Base-by-base conservation (phyloP, 1,140 invertebrate species). In the Pantala flavescens region DNA sequence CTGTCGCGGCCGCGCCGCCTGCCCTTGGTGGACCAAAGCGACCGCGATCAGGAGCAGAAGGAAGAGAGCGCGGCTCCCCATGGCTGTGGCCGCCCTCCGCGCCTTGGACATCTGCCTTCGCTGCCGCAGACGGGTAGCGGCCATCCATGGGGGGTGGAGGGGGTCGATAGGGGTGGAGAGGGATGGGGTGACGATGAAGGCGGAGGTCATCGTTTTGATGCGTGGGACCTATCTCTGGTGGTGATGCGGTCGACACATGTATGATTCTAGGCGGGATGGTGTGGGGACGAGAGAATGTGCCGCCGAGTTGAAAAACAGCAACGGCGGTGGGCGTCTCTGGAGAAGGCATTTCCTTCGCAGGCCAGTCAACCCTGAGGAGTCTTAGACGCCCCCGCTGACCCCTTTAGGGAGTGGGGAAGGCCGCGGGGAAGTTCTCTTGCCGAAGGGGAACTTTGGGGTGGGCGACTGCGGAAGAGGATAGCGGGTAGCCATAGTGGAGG, bases 151-250 rank as follows among this genome's bases (percentile, higher is more conserved):
- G 49, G 49, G 49, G 49, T 19, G 49, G 49, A 19, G 49, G 16
- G 49, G 49, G 49, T 36, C 28, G 28, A 63, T 63, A 21, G 49
- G 49, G 49, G 49, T 63, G 49, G 16, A 63, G 49, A 63, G 49
- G n/a, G 49, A 63, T 63, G 49, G 49, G 49, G 49, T 16, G 12
- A 63, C 3, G 49, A 21, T 16, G 49, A 63, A 21, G 49, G n/a
- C 16, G 49, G 49, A 63, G 49, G 49, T 63, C 49, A 63, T 63
- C 49, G 49, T 63, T 63, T 63, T 63, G 49, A 63, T 63, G 49
- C 49, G 49, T 63, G 49, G 49, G 49, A 63, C 49, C 49, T 63
- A 63, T 63, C 49, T 63, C 49, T 63, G 49, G 49, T 63, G 49
- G 49, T 63, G 49, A 63, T 63, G 49, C 49, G 49, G 49, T 63